Conservation (phyloP, 2,888 invertebrate species). For the Acheta domesticus region DNA sequence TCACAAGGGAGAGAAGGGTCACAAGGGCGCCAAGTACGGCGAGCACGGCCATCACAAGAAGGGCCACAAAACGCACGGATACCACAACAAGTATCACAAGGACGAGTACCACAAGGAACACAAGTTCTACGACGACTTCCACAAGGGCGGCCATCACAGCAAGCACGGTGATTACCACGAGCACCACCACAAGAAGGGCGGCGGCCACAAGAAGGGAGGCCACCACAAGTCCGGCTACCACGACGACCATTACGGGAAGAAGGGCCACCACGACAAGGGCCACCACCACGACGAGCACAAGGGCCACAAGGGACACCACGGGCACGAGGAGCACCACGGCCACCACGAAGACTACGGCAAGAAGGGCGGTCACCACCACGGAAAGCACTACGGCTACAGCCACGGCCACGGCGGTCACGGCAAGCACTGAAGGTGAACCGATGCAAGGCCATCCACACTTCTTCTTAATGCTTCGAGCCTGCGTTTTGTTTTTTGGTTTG, state of each 20-base stretch:
- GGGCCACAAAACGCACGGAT: slow-evolving; percentile 81
- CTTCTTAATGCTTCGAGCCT: too few species aligned
- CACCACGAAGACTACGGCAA: slow-evolving; percentile 73
- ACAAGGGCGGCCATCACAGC: slow-evolving; percentile 75
- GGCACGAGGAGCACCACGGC: slow-evolving; percentile 72
- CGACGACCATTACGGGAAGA: slow-evolving; percentile 74
- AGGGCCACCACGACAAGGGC: slow-evolving; percentile 76
- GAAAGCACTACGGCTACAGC: slow-evolving; percentile 65
- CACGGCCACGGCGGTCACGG: slow-evolving; percentile 45
- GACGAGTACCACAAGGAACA: slow-evolving; percentile 85
- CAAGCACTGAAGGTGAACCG: slow-evolving; percentile 23
- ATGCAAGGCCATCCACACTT: too few species aligned
- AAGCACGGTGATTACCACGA: slow-evolving; percentile 73
- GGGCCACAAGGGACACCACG: slow-evolving; percentile 73
- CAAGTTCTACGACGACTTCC: slow-evolving; percentile 81
- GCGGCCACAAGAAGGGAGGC: slow-evolving; percentile 77
- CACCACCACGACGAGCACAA: slow-evolving; percentile 74
- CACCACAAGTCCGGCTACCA: slow-evolving; percentile 74
- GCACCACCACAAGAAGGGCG: slow-evolving; percentile 76
- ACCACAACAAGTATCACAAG: slow-evolving; percentile 78
- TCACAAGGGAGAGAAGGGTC: slow-evolving; percentile 64
- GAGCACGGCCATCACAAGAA: slow-evolving; percentile 75
- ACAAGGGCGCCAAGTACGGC: slow-evolving; percentile 62
- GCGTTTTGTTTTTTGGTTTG: too few species aligned
- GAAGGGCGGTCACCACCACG: slow-evolving; percentile 74